Evolutionary conservation across 2,113 vertebrate genomes (phyloP).

Genomic region (Dipodomys stephensi): DNA sequence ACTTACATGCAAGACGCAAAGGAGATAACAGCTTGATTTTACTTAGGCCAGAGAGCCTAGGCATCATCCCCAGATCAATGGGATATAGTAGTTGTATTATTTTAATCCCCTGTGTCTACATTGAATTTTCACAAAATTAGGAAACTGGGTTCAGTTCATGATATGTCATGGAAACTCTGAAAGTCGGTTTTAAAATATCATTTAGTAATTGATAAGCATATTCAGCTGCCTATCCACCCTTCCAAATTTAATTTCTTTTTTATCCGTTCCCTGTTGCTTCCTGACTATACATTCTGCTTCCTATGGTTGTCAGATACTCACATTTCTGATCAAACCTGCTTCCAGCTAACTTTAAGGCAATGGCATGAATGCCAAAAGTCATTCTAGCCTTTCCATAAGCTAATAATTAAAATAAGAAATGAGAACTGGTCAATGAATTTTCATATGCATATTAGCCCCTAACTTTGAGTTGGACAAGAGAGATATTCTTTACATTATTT

Average conservation of each 20-base stretch:
- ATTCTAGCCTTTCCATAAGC: not conserved
- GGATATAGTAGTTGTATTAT: not conserved
- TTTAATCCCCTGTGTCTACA: not conserved
- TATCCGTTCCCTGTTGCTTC: not conserved
- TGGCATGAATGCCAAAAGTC: not conserved
- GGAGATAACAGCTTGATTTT: not conserved
- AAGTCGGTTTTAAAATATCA: not conserved
- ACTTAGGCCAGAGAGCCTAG: not conserved
- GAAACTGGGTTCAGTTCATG: not conserved
- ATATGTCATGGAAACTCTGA: not conserved
- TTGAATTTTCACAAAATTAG: not conserved
- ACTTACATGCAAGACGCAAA: no score
- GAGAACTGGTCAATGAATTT: not conserved
- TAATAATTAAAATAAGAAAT: not conserved
- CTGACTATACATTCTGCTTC: not conserved
- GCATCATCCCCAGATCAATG: not conserved
- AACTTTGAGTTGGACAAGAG: not conserved
- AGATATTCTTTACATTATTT: not conserved
- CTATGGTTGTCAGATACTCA: not conserved
- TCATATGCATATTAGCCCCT: not conserved
- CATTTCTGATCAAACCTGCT: not conserved
- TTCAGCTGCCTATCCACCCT: not conserved
- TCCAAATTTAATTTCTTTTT: not conserved
- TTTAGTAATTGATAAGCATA: conserved; percentile 16
- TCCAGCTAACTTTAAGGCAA: not conserved